Base-by-base conservation (phyloP, 2,113 vertebrate genomes). In the Chauna torquata region DNA sequence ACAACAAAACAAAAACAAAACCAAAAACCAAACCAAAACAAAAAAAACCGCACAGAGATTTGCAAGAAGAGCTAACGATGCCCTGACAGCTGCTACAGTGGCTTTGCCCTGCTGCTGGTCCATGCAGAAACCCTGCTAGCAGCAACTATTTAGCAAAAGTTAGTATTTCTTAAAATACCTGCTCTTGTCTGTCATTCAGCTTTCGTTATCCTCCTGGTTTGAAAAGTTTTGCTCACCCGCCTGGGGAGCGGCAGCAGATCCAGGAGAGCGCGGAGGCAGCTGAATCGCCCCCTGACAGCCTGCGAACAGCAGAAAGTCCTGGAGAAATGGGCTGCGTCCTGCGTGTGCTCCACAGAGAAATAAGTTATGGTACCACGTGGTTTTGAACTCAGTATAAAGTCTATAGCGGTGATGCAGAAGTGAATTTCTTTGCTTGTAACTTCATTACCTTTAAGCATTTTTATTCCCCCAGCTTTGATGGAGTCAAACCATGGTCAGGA, bases 331-430 rank as follows among this genome's bases (percentile, higher is more conserved):
- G 55, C 65, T 32, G 6, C 15, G 5, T 4, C 9, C n/a, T 15
- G n/a, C 2, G 12, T 2, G 42, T 16, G 79, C 54, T 44, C 66
- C 50, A 25, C 2, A 4, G 52, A 13, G 2, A 3, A 7, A 24
- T 22, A 18, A 6, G 23, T 24, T 1, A 0, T 27, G 28, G 19
- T 25, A 17, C 4, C 7, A 34, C 0, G 8, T 5, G 6, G 11
- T 23, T 23, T 18, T n/a, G 28, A 14, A 9, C 38, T 4, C 55
- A 7, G n/a, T 12, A 9, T 24, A 6, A n/a, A 27, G 81, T 32
- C 42, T 23, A 42, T 11, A 42, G n/a, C 25, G 4, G 13, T 10
- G 81, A 7, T 30, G 6, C 1, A 23, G 34, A 55, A 27, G 8
- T 28, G 14, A 32, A 27, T 44, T 38, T 19, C 59, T 71, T 45